A percentile compares a stretch with the other conserved stretches of the same genome.
Conservation (phyloP, 2,888 invertebrate genomes). For the Diaperis boleti region DNA sequence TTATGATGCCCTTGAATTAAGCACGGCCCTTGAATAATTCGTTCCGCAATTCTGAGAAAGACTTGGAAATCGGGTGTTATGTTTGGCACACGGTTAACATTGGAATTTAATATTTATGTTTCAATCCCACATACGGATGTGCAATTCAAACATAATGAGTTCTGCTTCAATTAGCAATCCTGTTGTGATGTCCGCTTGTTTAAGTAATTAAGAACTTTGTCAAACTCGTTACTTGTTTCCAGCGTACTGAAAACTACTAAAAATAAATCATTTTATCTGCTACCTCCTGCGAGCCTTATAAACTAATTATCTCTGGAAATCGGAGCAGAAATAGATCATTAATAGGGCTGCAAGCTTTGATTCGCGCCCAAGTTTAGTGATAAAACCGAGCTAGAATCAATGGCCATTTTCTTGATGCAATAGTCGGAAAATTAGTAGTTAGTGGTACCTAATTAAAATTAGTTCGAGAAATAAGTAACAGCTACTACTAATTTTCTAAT, state of each 20-base stretch:
- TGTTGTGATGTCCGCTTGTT: conserved; percentile 24
- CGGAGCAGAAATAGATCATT: conserved; percentile 12
- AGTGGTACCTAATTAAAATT: no score
- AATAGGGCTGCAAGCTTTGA: conserved; percentile 8
- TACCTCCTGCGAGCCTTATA: conserved; percentile 11
- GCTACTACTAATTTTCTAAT: no score
- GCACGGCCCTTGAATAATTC: conserved; percentile 37
- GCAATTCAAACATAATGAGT: conserved; percentile 41
- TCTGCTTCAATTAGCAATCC: conserved; percentile 40
- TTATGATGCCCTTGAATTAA: conserved; percentile 30
- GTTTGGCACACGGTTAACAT: conserved; percentile 37
- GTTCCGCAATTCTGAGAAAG: conserved; percentile 33
- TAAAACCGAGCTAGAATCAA: no score
- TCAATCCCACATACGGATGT: conserved; percentile 40
- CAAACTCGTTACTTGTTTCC: conserved; percentile 26
- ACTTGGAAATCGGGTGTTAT: conserved; percentile 36
- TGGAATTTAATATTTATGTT: conserved; percentile 42
- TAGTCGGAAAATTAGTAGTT: no score
- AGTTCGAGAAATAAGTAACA: no score
- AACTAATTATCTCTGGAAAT: conserved; percentile 30
- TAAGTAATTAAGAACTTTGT: conserved; percentile 40
- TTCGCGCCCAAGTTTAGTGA: conserved; percentile 21
- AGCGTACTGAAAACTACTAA: conserved; percentile 9
- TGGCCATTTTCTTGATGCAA: conserved; percentile 20
- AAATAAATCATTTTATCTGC: conserved; percentile 20